Evolutionary conservation across 2,888 invertebrate genomes (phyloP).

Genomic region (Amphipyra tragopoginis): DNA sequence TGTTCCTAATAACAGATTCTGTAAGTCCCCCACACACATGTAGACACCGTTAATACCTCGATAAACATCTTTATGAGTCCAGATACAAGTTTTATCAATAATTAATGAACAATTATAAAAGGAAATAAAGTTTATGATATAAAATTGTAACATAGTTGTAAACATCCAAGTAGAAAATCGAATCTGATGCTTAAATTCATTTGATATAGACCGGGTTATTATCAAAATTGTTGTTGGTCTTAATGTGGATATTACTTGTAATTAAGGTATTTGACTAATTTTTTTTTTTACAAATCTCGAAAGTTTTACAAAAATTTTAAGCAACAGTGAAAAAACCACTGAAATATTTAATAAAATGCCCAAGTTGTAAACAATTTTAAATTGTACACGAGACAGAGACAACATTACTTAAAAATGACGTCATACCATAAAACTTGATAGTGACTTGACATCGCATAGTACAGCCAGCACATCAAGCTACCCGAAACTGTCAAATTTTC

Average conservation of each 20-base stretch:
- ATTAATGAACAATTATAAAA: conserved; percentile 81
- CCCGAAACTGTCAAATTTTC: too few relatives aligned
- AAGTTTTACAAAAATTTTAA: too few relatives aligned
- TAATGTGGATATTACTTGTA: conserved; percentile 63
- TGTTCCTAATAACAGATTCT: conserved; percentile 31
- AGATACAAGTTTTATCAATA: conserved; percentile 69
- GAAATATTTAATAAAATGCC: too few relatives aligned
- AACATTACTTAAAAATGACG: too few relatives aligned
- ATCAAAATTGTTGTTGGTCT: conserved; percentile 36
- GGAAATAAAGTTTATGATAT: conserved; percentile 82
- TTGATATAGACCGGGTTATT: conserved; percentile 71
- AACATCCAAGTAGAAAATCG: conserved; percentile 84
- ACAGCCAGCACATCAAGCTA: too few relatives aligned
- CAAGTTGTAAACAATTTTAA: too few relatives aligned
- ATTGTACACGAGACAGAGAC: too few relatives aligned
- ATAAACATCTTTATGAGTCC: conserved; percentile 63
- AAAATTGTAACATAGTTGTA: conserved; percentile 88
- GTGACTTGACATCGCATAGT: too few relatives aligned
- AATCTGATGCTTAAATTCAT: conserved; percentile 80
- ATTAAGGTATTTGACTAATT: too few relatives aligned
- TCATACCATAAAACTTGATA: too few relatives aligned
- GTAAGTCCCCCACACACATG: conserved; percentile 27
- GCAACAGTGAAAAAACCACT: too few relatives aligned
- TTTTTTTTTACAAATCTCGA: too few relatives aligned
- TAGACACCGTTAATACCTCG: conserved; percentile 49